Base-by-base conservation (phyloP, 1,140 invertebrate species). In the Heliconius melpomene region DNA sequence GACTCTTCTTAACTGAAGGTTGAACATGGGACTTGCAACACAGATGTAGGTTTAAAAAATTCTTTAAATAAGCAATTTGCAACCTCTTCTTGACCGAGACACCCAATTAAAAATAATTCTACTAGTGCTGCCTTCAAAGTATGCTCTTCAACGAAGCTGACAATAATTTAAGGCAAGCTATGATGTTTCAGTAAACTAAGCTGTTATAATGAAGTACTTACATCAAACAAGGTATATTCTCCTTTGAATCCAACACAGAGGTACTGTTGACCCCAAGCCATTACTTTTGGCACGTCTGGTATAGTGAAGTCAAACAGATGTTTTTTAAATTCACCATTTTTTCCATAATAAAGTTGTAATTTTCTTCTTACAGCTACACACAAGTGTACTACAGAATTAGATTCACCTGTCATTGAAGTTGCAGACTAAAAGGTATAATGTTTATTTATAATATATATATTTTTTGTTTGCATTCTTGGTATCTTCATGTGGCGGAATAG, bases 311-410 rank as follows among this genome's bases (percentile, higher is more conserved):
- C 97, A 85, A 96, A 95, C 84, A 96, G 89, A 72, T 98, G 95
- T 74, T 97, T 96, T 74, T 96, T 95, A 91, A 99, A 98, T 81
- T 96, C 95, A 89, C 97, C 95, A 84, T 97, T 97, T 88, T 98
- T 99, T 96, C 98, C 99, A 91, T 97, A 98, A 93, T 97, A 99
- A 7, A 99, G 93, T 88, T 98, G 97, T 13, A 99, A 92, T 94
- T 97, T 98, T 86, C 97, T 95, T 91, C 97, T 97, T 0, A 99
- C 98, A 50, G 96, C 98, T 26, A 99, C 98, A 91, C 98, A 98
- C 72, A 99, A 93, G 73, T 97, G 95, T 6, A 99, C 96, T 20
- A 97, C 95, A 8, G 96, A 96, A 78, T 96, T 96, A 73, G 95
- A 95, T 87, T 97, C 96, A 23, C 97, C 92, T n/a, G 88, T 92